Evolutionary conservation across 1,140 invertebrate genomes (phyloP).

Genomic region (Popillia japonica): DNA sequence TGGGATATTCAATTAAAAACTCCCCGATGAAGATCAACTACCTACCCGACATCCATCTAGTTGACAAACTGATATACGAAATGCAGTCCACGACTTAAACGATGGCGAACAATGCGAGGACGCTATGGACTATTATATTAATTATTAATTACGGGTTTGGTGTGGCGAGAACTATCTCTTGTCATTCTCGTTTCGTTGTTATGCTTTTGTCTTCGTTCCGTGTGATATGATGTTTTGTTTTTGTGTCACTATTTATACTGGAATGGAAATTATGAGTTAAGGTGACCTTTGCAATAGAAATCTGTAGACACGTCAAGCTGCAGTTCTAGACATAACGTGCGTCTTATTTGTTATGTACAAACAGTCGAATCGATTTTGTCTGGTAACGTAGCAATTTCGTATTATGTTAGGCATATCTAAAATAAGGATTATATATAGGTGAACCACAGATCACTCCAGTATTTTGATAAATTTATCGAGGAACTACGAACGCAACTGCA

Average conservation of each 20-base stretch:
- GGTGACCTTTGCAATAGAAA: too few species aligned
- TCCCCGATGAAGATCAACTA: not conserved
- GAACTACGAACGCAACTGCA: too few species aligned
- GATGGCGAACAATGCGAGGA: not conserved
- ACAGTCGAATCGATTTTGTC: too few species aligned
- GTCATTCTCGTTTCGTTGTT: not conserved
- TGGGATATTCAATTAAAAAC: conserved; percentile 11
- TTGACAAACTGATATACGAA: not conserved
- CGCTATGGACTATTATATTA: not conserved
- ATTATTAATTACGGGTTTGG: not conserved
- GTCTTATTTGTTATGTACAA: too few species aligned
- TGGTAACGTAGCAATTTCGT: too few species aligned
- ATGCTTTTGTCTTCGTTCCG: not conserved
- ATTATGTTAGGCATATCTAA: too few species aligned
- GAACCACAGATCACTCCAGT: too few species aligned
- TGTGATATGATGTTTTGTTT: not conserved
- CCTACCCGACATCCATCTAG: not conserved
- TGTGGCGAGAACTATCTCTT: not conserved
- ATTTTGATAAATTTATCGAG: too few species aligned
- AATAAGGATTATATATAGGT: too few species aligned
- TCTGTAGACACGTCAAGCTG: too few species aligned
- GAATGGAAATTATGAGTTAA: too few species aligned
- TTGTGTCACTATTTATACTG: not conserved
- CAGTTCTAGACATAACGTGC: too few species aligned
- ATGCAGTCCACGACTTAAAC: not conserved